These are phyloP conservation scores for Drepana arcuata DNA, from an alignment of 1,140 invertebrate species.

Conservation along the genomic window DNA sequence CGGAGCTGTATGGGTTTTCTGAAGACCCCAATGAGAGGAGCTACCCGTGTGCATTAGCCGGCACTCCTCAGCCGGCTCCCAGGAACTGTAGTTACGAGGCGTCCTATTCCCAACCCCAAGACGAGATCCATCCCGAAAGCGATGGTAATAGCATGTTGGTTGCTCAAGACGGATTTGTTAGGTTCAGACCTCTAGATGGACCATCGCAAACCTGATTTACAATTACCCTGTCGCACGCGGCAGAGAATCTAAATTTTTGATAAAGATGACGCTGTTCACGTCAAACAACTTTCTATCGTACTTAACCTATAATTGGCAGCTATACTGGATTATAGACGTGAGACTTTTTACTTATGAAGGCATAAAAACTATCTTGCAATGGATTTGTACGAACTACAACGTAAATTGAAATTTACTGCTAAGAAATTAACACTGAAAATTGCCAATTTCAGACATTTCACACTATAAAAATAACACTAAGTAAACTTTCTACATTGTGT, in stretches of 20 bases:
- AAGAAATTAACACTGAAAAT: too few species aligned
- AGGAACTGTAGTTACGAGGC: conserved; percentile 54
- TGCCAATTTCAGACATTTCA: too few species aligned
- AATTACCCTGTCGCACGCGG: conserved; percentile 40
- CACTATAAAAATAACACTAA: too few species aligned
- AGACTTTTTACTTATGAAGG: too few species aligned
- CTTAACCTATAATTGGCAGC: too few species aligned
- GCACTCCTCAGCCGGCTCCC: conserved; percentile 42
- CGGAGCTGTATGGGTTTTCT: conserved; percentile 72
- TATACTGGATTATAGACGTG: too few species aligned
- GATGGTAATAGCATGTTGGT: conserved; percentile 81
- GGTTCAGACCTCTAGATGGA: conserved; percentile 81
- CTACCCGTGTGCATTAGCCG: conserved; percentile 40
- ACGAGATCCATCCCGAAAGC: conserved; percentile 43
- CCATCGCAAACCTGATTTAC: conserved; percentile 65
- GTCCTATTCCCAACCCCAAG: conserved; percentile 62
- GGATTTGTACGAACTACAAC: too few species aligned
- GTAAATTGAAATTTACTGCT: too few species aligned
- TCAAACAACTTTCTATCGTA: too few species aligned
- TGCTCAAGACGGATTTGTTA: conserved; percentile 87
- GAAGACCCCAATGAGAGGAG: conserved; percentile 69
- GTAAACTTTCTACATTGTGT: too few species aligned
- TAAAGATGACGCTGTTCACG: not conserved
- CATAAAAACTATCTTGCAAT: too few species aligned
- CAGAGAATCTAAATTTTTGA: conserved; percentile 52